These are phyloP conservation scores for Tuta absoluta DNA, from an alignment of 2,888 invertebrate genomes.

Conservation along the genomic window DNA sequence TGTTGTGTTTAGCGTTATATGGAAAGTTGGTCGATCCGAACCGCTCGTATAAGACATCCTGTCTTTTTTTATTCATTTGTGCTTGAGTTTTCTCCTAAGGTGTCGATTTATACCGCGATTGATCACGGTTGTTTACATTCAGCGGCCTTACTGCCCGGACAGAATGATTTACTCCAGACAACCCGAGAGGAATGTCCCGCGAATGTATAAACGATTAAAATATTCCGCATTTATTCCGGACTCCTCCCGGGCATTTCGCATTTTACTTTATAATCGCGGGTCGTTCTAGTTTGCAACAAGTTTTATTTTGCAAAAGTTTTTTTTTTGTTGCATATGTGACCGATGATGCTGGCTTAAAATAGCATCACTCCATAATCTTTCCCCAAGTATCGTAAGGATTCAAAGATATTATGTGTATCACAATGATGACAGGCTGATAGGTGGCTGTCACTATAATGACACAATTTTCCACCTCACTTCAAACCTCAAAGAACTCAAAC, in stretches of 20 bases:
- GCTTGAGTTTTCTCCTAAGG: neutral
- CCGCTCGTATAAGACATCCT: too few species aligned
- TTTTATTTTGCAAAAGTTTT: neutral
- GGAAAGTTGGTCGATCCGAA: too few species aligned
- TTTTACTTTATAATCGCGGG: conserved; percentile 22
- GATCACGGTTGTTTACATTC: conserved; percentile 9
- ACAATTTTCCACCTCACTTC: too few species aligned
- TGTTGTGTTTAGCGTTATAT: too few species aligned
- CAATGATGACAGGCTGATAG: too few species aligned
- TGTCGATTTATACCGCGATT: conserved; percentile 1
- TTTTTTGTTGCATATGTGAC: neutral
- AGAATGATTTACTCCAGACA: conserved; percentile 26
- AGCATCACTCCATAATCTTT: too few species aligned
- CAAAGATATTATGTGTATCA: too few species aligned
- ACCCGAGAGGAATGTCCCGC: conserved; percentile 27
- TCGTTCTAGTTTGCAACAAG: neutral
- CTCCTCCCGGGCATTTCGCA: conserved; percentile 13
- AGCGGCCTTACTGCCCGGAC: conserved; percentile 10
- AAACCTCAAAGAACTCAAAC: too few species aligned
- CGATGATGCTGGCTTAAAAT: neutral
- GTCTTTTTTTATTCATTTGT: neutral
- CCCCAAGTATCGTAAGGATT: too few species aligned
- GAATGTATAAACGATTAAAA: conserved; percentile 24
- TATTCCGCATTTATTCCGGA: conserved; percentile 18
- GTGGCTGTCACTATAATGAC: too few species aligned